phyloP scores from a whole-genome alignment of 92 coral and sea anemone genomes.

The Phymanthus crucifer region DNA sequence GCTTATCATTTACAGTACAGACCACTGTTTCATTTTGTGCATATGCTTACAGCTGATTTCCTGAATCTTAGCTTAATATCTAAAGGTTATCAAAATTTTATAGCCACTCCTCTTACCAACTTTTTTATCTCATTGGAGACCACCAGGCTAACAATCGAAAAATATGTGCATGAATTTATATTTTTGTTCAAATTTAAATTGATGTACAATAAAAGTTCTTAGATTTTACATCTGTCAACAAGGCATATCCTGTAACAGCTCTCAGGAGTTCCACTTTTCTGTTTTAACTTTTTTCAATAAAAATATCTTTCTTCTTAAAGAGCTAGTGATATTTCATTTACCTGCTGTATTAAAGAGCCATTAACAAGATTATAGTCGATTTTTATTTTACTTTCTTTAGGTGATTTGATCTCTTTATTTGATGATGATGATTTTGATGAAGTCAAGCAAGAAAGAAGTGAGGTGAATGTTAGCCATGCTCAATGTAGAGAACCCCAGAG shows the following conservation, averaged over 20 bases:
- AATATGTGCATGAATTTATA: not conserved
- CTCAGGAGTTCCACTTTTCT: too few species aligned
- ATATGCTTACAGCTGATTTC: not conserved
- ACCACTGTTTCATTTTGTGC: constrained; percentile 3
- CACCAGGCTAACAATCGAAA: not conserved
- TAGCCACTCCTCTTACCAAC: not conserved
- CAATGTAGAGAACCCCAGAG: not conserved
- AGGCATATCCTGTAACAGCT: not conserved
- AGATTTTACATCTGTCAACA: not conserved
- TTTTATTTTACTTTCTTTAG: constrained; percentile 15
- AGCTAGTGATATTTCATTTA: not conserved
- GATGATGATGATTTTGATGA: constrained; percentile 94
- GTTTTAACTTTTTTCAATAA: too few species aligned
- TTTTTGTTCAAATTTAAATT: not conserved
- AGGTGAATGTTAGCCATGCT: constrained; percentile 35
- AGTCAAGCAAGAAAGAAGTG: constrained; percentile 82
- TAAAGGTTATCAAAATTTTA: not conserved
- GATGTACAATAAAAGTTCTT: not conserved
- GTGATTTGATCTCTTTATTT: constrained; percentile 77
- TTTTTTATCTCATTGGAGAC: not conserved
- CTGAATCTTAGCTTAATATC: not conserved
- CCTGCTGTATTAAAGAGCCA: not conserved
- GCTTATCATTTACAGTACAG: not conserved
- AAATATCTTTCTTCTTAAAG: not conserved
- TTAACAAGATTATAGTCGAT: not conserved